These are phyloP conservation scores for Boleophthalmus pectinirostris DNA, from an alignment of 2,113 vertebrate species.

Conservation along the genomic window DNA sequence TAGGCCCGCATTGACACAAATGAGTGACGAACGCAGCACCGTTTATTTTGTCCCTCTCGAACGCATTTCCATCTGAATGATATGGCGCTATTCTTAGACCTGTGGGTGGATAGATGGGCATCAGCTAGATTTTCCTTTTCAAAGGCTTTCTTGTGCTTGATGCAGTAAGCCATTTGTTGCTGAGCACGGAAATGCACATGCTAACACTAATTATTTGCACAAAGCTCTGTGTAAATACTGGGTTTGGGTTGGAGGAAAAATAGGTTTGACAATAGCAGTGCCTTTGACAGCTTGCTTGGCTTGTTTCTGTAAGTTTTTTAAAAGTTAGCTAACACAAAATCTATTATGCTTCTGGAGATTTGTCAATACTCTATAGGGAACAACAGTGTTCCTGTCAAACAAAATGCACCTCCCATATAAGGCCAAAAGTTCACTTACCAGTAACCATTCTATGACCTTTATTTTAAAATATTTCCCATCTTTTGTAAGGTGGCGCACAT, in stretches of 20 bases:
- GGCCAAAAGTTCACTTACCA: conserved; percentile 4
- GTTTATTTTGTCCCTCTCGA: conserved; percentile 60
- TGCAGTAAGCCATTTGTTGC: conserved; percentile 62
- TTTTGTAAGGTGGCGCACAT: conserved; percentile 24
- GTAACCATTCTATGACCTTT: conserved; percentile 26
- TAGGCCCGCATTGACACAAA: conserved; percentile 47
- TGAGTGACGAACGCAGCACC: conserved; percentile 54
- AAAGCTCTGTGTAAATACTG: conserved; percentile 57
- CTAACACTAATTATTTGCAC: conserved; percentile 64
- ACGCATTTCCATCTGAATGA: conserved; percentile 75
- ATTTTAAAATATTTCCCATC: conserved; percentile 15
- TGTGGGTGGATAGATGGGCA: conserved; percentile 72
- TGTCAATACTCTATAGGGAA: background rate
- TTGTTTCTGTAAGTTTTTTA: conserved; percentile 21
- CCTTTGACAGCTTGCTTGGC: conserved; percentile 38
- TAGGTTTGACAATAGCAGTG: conserved; percentile 46
- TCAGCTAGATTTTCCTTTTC: conserved; percentile 70
- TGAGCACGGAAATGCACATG: conserved; percentile 39
- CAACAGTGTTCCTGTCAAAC: conserved; percentile 4
- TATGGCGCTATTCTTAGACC: conserved; percentile 68
- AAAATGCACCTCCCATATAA: background rate
- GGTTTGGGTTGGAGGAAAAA: conserved; percentile 32
- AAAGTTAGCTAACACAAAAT: background rate
- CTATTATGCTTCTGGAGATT: background rate
- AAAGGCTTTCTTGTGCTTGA: conserved; percentile 57